phyloP scores from a whole-genome alignment of 2,797 vertebrate genomes.

The Sitta carolinensis region DNA sequence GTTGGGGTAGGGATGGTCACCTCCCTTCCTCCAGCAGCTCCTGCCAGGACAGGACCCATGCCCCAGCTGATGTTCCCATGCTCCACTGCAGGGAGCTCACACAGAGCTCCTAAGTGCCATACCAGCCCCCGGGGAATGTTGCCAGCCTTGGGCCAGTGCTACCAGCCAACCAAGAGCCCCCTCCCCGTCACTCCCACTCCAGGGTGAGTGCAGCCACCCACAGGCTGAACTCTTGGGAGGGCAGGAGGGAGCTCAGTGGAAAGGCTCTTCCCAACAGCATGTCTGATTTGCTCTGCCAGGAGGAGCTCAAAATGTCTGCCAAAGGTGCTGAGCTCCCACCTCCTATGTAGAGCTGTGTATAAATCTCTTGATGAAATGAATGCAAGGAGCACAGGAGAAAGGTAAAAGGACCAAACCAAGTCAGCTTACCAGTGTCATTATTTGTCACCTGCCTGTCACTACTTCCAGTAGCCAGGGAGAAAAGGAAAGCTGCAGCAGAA shows the following conservation, averaged over 20 bases:
- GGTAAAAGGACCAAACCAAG: not conserved
- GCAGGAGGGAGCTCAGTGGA: fast-evolving
- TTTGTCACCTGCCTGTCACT: not conserved
- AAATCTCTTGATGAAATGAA: not conserved
- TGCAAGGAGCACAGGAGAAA: not conserved
- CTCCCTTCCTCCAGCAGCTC: not conserved
- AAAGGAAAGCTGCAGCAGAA: not conserved
- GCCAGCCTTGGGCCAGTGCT: fast-evolving
- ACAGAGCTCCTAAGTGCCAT: fast-evolving
- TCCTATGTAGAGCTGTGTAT: not conserved
- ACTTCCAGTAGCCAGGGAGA: not conserved
- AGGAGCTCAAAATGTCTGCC: not conserved
- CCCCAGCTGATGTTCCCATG: fast-evolving
- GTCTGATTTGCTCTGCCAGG: not conserved
- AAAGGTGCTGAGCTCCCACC: not conserved
- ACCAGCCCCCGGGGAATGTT: fast-evolving
- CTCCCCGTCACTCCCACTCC: fast-evolving
- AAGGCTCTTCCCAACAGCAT: not conserved
- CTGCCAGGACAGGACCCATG: not conserved
- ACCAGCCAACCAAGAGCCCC: fast-evolving
- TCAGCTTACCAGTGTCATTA: not conserved
- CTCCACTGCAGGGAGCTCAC: not conserved
- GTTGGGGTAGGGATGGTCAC: too few relatives aligned
- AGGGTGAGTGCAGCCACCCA: not conserved
- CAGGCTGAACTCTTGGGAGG: not conserved